phyloP scores from a whole-genome alignment of 2,888 invertebrate genomes.

The Himalopsyche kuldschensis region DNA sequence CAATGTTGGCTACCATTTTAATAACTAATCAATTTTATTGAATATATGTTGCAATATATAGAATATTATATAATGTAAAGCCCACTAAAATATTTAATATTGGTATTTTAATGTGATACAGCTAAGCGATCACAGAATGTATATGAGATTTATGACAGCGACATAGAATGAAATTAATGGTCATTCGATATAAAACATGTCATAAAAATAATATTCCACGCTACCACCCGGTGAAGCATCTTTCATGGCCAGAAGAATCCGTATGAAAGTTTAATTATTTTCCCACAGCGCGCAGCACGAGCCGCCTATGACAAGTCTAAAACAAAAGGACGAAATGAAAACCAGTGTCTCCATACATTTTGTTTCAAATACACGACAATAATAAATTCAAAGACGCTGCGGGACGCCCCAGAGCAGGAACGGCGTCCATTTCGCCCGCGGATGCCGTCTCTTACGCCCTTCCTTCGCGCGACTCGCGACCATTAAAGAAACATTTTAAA shows the following conservation, averaged over 20 bases:
- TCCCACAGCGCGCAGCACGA: conserved; percentile 8
- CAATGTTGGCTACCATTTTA: too few species aligned
- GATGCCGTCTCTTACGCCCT: conserved; percentile 21
- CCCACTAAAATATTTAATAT: not conserved
- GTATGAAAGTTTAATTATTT: conserved; percentile 1
- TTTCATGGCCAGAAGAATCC: not conserved
- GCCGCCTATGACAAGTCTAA: conserved; percentile 26
- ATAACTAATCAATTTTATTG: too few species aligned
- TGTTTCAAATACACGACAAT: conserved; percentile 40
- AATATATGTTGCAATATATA: too few species aligned
- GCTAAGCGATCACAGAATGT: not conserved
- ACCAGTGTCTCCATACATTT: conserved; percentile 40
- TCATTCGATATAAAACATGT: not conserved
- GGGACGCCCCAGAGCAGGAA: conserved; percentile 14
- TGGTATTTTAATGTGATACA: not conserved
- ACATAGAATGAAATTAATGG: not conserved
- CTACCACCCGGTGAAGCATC: not conserved
- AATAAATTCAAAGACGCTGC: conserved; percentile 39
- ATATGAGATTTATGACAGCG: not conserved
- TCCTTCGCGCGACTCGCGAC: conserved; percentile 7
- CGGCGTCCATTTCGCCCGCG: not conserved
- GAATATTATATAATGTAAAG: not conserved
- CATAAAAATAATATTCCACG: conserved; percentile 1
- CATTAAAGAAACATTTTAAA: conserved; percentile 40
- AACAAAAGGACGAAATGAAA: conserved; percentile 35